Percentiles rank a stretch among this genome's conserved stretches.
phyloP scores from a whole-genome alignment of 1,140 invertebrate genomes.

The Drosophila lacertosa region DNA sequence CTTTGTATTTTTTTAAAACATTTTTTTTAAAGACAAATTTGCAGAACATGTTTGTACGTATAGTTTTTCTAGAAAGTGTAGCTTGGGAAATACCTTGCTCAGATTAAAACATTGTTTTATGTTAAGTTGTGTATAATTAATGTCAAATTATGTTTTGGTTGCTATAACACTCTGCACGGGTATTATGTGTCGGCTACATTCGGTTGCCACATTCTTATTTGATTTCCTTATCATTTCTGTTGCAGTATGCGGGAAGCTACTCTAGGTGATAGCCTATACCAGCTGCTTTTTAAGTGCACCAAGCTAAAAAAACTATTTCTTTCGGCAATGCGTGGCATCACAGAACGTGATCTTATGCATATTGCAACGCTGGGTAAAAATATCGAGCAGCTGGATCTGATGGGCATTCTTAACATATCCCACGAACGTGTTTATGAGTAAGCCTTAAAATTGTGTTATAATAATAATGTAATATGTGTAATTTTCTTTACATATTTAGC shows the following conservation, averaged over 20 bases:
- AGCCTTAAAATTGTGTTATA: conserved; percentile 72
- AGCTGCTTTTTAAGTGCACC: conserved; percentile 86
- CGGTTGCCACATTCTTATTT: conserved; percentile 25
- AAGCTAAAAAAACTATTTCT: conserved; percentile 91
- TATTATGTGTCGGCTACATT: too few species aligned
- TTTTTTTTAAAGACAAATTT: too few species aligned
- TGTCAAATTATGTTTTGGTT: too few species aligned
- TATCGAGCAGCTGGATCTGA: conserved; percentile 92
- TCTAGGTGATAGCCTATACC: conserved; percentile 85
- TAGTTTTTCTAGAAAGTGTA: too few species aligned
- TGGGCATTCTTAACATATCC: conserved; percentile 91
- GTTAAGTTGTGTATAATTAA: too few species aligned
- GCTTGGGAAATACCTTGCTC: too few species aligned
- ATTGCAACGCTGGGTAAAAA: conserved; percentile 87
- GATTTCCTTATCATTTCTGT: conserved; percentile 37
- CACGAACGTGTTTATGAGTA: conserved; percentile 88
- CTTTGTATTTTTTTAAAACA: too few species aligned
- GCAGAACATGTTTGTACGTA: too few species aligned
- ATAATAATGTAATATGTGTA: neutral
- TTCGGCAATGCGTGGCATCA: conserved; percentile 90
- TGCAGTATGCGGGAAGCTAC: conserved; percentile 85
- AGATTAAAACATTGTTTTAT: too few species aligned
- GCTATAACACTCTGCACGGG: too few species aligned
- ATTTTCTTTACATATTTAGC: conserved; percentile 82
- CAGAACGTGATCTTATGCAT: conserved; percentile 90